These are phyloP conservation scores for Typhlomys cinereus DNA, from an alignment of 2,113 vertebrate species.

Conservation along the genomic window DNA sequence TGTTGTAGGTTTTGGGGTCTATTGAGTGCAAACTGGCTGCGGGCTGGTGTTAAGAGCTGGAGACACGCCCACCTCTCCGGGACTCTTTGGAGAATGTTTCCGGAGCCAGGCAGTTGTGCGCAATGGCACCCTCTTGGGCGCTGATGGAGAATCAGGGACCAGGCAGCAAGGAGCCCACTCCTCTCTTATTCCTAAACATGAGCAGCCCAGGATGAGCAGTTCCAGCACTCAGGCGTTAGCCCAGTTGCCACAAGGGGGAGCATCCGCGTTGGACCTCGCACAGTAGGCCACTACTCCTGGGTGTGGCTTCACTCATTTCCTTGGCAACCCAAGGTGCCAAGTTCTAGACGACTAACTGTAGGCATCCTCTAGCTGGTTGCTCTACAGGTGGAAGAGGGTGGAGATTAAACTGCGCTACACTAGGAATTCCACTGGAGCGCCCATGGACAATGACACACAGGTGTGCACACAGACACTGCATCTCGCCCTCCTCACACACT, in stretches of 20 bases:
- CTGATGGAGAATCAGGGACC: neutral
- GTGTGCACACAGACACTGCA: neutral
- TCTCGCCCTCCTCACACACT: neutral
- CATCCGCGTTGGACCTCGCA: rapidly evolving
- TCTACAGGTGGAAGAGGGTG: neutral
- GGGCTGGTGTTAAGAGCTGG: neutral
- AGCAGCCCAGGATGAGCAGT: neutral
- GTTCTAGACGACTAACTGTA: neutral
- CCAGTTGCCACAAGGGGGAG: neutral
- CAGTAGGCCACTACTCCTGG: neutral
- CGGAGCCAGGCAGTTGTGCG: neutral
- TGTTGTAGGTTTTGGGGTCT: neutral
- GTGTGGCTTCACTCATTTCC: neutral
- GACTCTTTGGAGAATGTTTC: neutral
- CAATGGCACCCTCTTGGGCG: neutral
- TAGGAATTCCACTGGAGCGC: neutral
- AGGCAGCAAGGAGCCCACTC: rapidly evolving
- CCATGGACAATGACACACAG: neutral
- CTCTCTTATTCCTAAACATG: neutral
- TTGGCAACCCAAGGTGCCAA: neutral
- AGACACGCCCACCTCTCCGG: neutral
- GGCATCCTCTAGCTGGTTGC: neutral
- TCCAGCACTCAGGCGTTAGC: rapidly evolving
- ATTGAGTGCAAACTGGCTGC: neutral
- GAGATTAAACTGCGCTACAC: neutral